Conservation (phyloP, 2,113 vertebrate genomes). For the Salminus brasiliensis region DNA sequence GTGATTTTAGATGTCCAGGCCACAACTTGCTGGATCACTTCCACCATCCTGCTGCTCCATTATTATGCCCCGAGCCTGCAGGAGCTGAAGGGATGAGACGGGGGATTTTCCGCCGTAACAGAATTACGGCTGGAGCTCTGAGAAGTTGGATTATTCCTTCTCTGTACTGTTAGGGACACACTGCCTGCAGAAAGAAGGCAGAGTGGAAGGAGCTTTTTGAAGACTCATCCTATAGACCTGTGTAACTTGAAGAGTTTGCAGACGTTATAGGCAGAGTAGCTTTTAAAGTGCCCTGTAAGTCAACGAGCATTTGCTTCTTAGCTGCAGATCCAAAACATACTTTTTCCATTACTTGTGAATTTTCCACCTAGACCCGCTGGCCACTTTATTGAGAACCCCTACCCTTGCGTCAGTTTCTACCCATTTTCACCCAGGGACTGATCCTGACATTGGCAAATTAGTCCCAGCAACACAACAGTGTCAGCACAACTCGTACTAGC, state of each 20-base stretch:
- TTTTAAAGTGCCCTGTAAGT: background rate
- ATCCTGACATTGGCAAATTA: too few relatives aligned
- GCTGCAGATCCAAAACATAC: background rate
- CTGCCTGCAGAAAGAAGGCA: background rate
- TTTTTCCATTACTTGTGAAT: background rate
- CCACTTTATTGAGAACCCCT: too few relatives aligned
- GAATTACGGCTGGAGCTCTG: background rate
- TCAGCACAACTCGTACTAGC: too few relatives aligned
- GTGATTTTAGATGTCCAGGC: background rate
- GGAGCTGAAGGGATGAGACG: background rate
- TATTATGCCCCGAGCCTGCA: background rate
- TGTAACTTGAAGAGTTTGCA: background rate
- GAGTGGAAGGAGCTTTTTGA: background rate
- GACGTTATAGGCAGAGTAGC: background rate
- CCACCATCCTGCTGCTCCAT: background rate
- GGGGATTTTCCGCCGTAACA: background rate
- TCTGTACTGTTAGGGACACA: background rate
- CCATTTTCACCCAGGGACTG: too few relatives aligned
- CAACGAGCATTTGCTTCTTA: too few relatives aligned
- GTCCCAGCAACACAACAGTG: too few relatives aligned
- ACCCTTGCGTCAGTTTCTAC: too few relatives aligned
- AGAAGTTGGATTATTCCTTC: slow-evolving; percentile 28
- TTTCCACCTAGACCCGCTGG: background rate
- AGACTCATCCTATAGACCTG: background rate
- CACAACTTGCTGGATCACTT: background rate